phyloP scores from a whole-genome alignment of 2,888 invertebrate genomes.

The Drosophila recens region DNA sequence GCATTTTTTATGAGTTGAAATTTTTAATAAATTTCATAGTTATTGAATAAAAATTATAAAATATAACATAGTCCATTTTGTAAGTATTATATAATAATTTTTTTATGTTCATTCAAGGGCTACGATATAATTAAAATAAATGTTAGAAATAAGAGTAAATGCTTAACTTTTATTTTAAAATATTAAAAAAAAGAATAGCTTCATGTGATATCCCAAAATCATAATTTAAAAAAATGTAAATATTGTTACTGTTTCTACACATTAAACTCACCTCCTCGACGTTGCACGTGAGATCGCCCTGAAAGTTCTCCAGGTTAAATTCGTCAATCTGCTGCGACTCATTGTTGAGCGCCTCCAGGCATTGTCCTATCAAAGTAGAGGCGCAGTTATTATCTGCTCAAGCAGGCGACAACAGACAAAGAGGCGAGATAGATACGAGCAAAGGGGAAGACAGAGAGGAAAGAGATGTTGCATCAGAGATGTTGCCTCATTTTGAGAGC shows the following conservation, averaged over 20 bases:
- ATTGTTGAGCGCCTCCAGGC: constrained; percentile 88
- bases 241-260: not conserved
- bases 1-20: too few species aligned
- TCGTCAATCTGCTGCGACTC: constrained; percentile 89
- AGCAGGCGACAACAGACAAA: constrained; percentile 70
- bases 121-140: too few species aligned
- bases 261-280: constrained; percentile 91
- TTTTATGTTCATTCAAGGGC: too few species aligned
- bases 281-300: constrained; percentile 95
- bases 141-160: too few species aligned
- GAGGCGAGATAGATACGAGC: constrained; percentile 17
- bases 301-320: constrained; percentile 93
- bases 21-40: not conserved
- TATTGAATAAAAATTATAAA: not conserved
- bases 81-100: too few species aligned
- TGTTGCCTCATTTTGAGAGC: not conserved
- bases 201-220: too few species aligned
- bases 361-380: constrained; percentile 95
- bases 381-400: constrained; percentile 86
- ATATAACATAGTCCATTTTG: too few species aligned
- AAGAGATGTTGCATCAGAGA: constrained; percentile 21
- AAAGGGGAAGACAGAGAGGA: constrained; percentile 4
- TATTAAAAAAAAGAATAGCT: too few species aligned
- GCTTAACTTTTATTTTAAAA: too few species aligned
- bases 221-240: too few species aligned